Percentiles rank a stretch among this genome's conserved stretches.
Evolutionary conservation across 1,140 invertebrate species (phyloP).

Genomic region (Neodiprion lecontei): DNA sequence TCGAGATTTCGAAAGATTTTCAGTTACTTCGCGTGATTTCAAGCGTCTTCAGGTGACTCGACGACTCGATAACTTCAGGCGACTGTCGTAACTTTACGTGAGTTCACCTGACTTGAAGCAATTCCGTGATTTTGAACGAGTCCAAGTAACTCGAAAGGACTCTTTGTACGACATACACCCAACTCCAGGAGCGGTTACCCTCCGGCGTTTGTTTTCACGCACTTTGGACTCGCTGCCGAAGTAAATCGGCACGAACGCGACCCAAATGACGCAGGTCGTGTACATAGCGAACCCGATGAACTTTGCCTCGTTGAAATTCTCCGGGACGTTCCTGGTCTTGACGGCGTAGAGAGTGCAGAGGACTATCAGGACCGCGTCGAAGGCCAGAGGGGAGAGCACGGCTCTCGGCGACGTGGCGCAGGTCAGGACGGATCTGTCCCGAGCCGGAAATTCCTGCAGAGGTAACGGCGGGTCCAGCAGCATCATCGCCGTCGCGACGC

Average conservation of each 20-base stretch:
- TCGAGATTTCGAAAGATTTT: no score
- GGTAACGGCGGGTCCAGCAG: conserved; percentile 73
- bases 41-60: no score
- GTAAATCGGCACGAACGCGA: conserved; percentile 88
- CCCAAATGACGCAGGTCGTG: conserved; percentile 87
- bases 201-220: conserved; percentile 26
- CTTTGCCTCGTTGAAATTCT: conserved; percentile 89
- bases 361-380: conserved; percentile 79
- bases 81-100: no score
- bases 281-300: conserved; percentile 89
- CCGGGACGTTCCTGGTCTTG: conserved; percentile 86
- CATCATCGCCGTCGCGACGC: conserved; percentile 74
- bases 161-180: no score
- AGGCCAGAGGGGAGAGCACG: conserved; percentile 79
- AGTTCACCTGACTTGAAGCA: no score
- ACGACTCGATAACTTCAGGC: no score
- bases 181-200: background rate
- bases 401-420: conserved; percentile 76
- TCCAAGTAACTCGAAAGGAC: no score
- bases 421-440: conserved; percentile 67
- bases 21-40: no score
- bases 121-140: no score
- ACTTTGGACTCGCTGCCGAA: conserved; percentile 78
- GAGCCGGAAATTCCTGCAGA: conserved; percentile 65
- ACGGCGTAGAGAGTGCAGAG: conserved; percentile 86